Base-by-base conservation (phyloP, 2,797 vertebrate genomes). In the Sphaeramia orbicularis region DNA sequence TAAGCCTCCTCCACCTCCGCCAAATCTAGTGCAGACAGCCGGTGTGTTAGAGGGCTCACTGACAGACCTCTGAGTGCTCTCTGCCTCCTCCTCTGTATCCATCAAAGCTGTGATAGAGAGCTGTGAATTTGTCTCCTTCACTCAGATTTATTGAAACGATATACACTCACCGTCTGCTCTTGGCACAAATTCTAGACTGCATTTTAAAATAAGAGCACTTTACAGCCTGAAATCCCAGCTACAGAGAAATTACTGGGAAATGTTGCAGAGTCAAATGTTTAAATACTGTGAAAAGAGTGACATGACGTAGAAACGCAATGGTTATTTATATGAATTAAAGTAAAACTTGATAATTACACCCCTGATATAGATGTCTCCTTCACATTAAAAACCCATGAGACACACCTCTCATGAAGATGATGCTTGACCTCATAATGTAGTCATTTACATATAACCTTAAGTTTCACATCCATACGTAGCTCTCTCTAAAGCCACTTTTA, bases 121-220 rank as follows among this genome's bases (percentile, higher is more conserved):
- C 72, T 63, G 65, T 82, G 76, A 81, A 88, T 85, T 76, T 83
- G 64, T 87, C 79, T 80, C 42, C 72, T 65, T 78, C 72, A 63
- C 80, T 68, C 64, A 81, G 81, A 90, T 90, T 89, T 89, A 90
- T 83, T 87, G 75, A 89, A 84, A 86, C 85, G 79, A 89, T 83
- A 72, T 80, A 87, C 74, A 67, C 75, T 69, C 61, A 38, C 65
- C 67, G 64, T 80, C 76, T 71, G 56, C 61, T 49, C 63, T 27
- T 73, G 67, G 74, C 71, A 62, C 70, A 49, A 1, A 74, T 82
- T 76, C 65, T 7, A 64, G 32, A 67, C 57, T 51, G 61, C 63
- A 11, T 78, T 85, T 84, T 65, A 65, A 74, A 80, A 73, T 54
- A 62, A 74, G 60, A 74, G 61, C 65, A 53, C 69, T 76, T 74